Evolutionary conservation across 2,888 invertebrate species (phyloP), one percentile per base, ranked within the genome.

Genomic region (Agrochola macilenta): DNA sequence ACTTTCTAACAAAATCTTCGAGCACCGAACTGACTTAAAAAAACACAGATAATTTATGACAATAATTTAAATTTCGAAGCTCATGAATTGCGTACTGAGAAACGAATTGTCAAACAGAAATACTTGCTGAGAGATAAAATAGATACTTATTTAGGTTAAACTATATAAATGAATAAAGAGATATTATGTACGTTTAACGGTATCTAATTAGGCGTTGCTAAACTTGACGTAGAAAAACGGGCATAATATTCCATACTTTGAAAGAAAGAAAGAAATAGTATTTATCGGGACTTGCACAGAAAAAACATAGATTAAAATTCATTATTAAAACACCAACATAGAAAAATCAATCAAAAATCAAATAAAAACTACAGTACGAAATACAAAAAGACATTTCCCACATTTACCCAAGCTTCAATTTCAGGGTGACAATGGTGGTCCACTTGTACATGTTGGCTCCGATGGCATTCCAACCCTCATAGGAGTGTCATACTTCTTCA

Each of bases 401-500:
- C 4, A 39, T 69, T 73, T 23, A 73, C 11, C 5, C 0, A 23
- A 30, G 9, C 2, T 52, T 75, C 0, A 30, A 8, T 75, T 78
- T 4, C 63, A 78, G 78, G 78, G 70, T 57, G 78, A 78, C 91
- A 95, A 95, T 83, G 96, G 96, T 20, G 96, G 96, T 11, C 96
- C 96, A 0, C 83, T 96, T n/a, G 93, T 95, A 26, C 91, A 94
- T 71, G 85, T 91, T 30, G 84, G 81, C 35, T 14, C 75, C 2
- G 91, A 93, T 0, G 94, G 94, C 0, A 78, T 83, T 0, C 92
- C 91, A 0, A 90, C 87, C 7, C 92, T 96, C 12, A 85, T 96
- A 20, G 96, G 96, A 1, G 91, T 96, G 9, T 95, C 96, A 1
- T 70, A 57, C 35, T 77, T 78, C 46, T 57, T n/a, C 20, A 69